Percentiles rank a stretch among this genome's conserved stretches.
Evolutionary conservation across 2,888 invertebrate species (phyloP).

Genomic region (Melinaea marsaeus): DNA sequence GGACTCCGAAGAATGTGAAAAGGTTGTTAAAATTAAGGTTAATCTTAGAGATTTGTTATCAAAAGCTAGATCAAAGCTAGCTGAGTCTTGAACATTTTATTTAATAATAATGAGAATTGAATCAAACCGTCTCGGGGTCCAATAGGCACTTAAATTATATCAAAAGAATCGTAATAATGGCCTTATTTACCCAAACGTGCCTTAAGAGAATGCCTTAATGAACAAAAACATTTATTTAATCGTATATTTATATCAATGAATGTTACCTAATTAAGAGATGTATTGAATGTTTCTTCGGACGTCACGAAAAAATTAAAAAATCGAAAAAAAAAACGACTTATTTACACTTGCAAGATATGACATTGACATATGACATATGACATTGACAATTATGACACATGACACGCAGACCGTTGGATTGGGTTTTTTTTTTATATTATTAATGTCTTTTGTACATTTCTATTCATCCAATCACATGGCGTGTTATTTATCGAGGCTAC

Average conservation of each 20-base stretch:
- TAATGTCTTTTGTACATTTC: conserved; percentile 15
- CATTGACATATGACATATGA: background rate
- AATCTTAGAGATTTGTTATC: background rate
- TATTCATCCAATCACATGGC: conserved; percentile 9
- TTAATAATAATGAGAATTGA: background rate
- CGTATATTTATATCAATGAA: conserved; percentile 34
- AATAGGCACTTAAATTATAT: background rate
- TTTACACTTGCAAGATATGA: conserved; percentile 15
- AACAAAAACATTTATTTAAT: conserved; percentile 34
- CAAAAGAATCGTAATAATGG: conserved; percentile 16
- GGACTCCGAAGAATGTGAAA: too few species aligned
- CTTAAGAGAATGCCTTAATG: conserved; percentile 30
- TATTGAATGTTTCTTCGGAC: conserved; percentile 41
- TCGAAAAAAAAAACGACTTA: conserved; percentile 15
- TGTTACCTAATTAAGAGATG: conserved; percentile 37
- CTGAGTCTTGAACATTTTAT: background rate
- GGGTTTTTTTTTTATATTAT: background rate
- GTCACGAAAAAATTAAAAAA: conserved; percentile 35
- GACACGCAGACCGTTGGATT: background rate
- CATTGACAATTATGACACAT: background rate
- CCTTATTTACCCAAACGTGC: conserved; percentile 33
- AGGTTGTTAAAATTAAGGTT: too few species aligned
- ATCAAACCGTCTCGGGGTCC: background rate
- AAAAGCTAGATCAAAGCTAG: background rate
- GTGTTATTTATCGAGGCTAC: conserved; percentile 29